Evolutionary conservation across 2,113 vertebrate species (phyloP).

Genomic region (Barnardius zonarius): DNA sequence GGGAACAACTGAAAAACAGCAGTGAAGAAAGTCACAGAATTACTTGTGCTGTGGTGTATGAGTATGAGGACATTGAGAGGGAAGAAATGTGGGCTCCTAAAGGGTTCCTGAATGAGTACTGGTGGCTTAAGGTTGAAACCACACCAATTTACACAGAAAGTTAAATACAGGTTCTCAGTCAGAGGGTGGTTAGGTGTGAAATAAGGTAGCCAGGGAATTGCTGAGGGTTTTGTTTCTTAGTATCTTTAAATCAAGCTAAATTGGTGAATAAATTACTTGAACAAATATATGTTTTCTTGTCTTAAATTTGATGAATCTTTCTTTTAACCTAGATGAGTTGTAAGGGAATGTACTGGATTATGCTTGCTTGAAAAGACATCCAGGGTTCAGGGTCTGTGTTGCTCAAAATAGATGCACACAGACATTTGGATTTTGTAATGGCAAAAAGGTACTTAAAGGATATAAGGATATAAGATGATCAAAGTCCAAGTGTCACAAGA

Average conservation of each 20-base stretch:
- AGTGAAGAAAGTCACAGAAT: neutral
- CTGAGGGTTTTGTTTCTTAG: neutral
- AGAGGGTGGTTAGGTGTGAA: neutral
- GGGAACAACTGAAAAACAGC: neutral
- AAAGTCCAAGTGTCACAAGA: slow-evolving; percentile 8
- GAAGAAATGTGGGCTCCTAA: neutral
- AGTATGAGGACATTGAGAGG: fast-evolving
- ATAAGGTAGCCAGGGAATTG: neutral
- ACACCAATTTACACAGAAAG: neutral
- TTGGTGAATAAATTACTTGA: neutral
- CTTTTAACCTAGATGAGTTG: neutral
- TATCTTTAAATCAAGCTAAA: neutral
- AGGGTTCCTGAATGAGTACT: neutral
- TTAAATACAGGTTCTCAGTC: neutral
- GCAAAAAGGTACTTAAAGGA: neutral
- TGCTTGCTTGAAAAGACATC: neutral
- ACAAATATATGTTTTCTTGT: neutral
- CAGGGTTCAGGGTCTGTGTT: neutral
- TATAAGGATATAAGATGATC: neutral
- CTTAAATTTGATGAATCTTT: neutral
- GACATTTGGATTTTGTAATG: neutral
- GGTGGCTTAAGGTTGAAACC: neutral
- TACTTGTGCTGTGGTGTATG: neutral
- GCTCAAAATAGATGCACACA: neutral
- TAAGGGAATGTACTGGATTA: neutral